Base-by-base conservation (phyloP, 1,140 invertebrate species). In the Coenobita brevimanus region DNA sequence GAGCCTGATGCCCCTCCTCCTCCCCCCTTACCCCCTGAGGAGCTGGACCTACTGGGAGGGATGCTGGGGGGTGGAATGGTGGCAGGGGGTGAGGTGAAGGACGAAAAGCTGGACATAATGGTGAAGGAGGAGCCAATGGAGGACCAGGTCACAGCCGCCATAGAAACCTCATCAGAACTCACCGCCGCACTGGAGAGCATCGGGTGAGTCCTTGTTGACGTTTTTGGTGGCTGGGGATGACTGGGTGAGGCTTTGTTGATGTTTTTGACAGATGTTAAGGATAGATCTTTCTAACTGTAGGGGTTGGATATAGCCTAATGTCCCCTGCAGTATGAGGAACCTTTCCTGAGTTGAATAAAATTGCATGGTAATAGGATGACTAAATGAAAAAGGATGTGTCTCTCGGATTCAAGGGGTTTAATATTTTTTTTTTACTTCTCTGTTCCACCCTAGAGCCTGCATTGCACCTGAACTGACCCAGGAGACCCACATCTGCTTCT, bases 401-500 rank as follows among this genome's bases (percentile, higher is more conserved):
- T n/a, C n/a, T n/a, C n/a, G n/a, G n/a, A n/a, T n/a, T n/a, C n/a
- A n/a, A n/a, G n/a, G n/a, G n/a, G n/a, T n/a, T n/a, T n/a, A n/a
- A n/a, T n/a, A n/a, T n/a, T n/a, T n/a, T n/a, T n/a, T n/a, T n/a
- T n/a, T n/a, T n/a, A n/a, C n/a, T n/a, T n/a, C n/a, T n/a, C n/a
- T n/a, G n/a, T 88, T n/a, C 30, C 38, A n/a, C 78, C 54, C 27
- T 62, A 89, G 88, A 62, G 80, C 80, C 2, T 89, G 80, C 60
- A 83, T 89, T 57, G 82, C 91, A n/a, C 91, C 92, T 91, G 94
- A 94, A 91, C 91, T 94, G 84, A 96, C 93, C 93, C 95, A 96
- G 92, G 96, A 96, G 71, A 96, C 96, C 0, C 96, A 97, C 88
- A 94, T 95, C 0, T 96, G 95, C 92, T 97, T 97, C 93, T 95